These are phyloP conservation scores for Craterocephalus amniculus DNA, from an alignment of 2,797 vertebrate species.

Conservation along the genomic window DNA sequence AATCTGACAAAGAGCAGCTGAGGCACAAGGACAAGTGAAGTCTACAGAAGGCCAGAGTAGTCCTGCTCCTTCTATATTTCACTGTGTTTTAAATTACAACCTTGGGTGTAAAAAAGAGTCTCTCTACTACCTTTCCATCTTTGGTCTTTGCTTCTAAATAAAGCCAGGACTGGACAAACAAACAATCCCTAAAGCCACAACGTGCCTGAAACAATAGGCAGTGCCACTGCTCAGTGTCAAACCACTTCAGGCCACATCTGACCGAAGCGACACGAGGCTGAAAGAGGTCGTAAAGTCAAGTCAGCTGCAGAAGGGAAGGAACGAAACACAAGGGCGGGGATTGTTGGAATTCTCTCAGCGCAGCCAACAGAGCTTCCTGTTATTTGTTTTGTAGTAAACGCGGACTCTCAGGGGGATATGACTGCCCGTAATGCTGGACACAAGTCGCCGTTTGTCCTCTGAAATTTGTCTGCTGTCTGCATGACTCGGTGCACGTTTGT, in stretches of 20 bases:
- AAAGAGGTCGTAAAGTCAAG: constrained; percentile 68
- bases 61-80: constrained; percentile 10
- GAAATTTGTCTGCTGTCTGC: constrained; percentile 27
- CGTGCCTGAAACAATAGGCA: constrained; percentile 56
- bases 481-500: neutral
- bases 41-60: constrained; percentile 12
- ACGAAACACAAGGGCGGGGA: constrained; percentile 66
- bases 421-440: constrained; percentile 50
- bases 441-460: constrained; percentile 57
- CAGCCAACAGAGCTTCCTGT: constrained; percentile 74
- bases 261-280: constrained; percentile 47
- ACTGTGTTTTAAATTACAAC: constrained; percentile 11
- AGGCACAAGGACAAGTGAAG: constrained; percentile 24
- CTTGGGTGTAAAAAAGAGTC: constrained; percentile 1
- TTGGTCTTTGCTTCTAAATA: constrained; percentile 41
- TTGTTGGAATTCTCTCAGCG: constrained; percentile 66
- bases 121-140: constrained; percentile 13
- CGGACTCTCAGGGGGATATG: constrained; percentile 56
- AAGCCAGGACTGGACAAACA: constrained; percentile 39
- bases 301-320: constrained; percentile 60
- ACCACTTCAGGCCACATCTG: constrained; percentile 44
- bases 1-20: constrained; percentile 41
- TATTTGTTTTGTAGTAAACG: constrained; percentile 83
- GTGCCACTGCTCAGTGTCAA: constrained; percentile 37
- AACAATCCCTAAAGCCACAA: constrained; percentile 36